These are phyloP conservation scores for Eupelmus urozonus DNA, from an alignment of 2,888 invertebrate species.

Conservation along the genomic window DNA sequence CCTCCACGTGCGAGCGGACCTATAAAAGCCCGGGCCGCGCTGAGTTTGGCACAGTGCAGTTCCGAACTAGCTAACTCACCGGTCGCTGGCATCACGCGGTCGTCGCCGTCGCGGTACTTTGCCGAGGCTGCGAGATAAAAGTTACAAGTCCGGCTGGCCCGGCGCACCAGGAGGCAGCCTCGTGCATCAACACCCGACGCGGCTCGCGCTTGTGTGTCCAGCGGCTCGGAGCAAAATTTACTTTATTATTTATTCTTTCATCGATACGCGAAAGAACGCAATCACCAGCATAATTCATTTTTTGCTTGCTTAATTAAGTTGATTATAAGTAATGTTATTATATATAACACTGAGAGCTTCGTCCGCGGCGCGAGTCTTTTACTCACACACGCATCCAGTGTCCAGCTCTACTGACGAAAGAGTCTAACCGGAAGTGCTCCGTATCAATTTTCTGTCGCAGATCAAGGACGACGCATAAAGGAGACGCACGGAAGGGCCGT, in stretches of 20 bases:
- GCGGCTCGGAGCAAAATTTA: background rate
- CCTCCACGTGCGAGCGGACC: constrained; percentile 56
- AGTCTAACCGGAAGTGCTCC: constrained; percentile 64
- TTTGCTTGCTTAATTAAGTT: background rate
- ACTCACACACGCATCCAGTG: constrained; percentile 2
- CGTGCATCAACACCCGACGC: background rate
- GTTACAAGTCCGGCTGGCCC: constrained; percentile 46
- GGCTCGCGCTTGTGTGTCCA: constrained; percentile 12
- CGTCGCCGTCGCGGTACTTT: background rate
- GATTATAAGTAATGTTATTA: background rate
- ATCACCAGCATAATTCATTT: background rate
- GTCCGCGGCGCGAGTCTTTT: background rate
- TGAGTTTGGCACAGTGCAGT: constrained; percentile 64
- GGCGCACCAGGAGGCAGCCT: background rate
- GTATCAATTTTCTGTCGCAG: constrained; percentile 68
- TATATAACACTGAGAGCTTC: constrained; percentile 2
- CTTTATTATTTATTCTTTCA: background rate
- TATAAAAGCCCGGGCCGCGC: constrained; percentile 67
- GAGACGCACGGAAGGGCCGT: constrained; percentile 1
- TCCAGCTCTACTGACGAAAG: background rate
- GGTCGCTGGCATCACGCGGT: constrained; percentile 10
- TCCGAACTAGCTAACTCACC: constrained; percentile 34
- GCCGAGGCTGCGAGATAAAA: background rate
- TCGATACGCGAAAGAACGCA: constrained; percentile 54
- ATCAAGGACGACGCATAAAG: constrained; percentile 59